Evolutionary conservation across 2,113 vertebrate species (phyloP), one percentile per base, ranked within the genome.

Genomic region (human (Homo sapiens)): DNA sequence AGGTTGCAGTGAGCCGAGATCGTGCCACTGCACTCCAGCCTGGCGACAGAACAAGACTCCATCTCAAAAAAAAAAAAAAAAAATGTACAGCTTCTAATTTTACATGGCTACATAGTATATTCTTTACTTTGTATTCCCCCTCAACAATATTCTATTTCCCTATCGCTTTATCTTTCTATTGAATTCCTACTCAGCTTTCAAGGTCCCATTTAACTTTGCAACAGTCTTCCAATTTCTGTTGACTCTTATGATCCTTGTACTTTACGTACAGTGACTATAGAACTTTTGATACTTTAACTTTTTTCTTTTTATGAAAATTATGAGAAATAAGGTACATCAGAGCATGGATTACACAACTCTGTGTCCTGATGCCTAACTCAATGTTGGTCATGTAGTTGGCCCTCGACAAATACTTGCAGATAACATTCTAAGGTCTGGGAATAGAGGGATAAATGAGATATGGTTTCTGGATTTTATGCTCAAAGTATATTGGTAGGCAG

Each of bases 151-250:
- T 10, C 13, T 20, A 75, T 70, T 75, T 79, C 6, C 4, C 6
- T 27, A 38, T 8, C 5, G 32, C 61, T 89, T 86, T 90, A 22
- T 64, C 59, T 96, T 45, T 94, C 23, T 23, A 52, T 35, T 85
- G 55, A 92, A 73, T 85, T 97, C 25, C 57, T 11, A 90, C 5
- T 89, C 94, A 68, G 30, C n/a, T 97, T 90, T 90, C 52, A 94
- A 94, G 52, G 30, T 52, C 48, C 35, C 23, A 87, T 22, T 86
- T 86, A 84, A 43, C 43, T 85, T 50, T 40, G 10, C 22, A 80
- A 85, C 22, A 30, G 0, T 68, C 7, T 6, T 25, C 22, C 79
- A 17, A 86, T 80, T 97, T 85, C 40, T 68, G 1, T 80, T 81
- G 55, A 59, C 20, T 72, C 79, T 90, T 81, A 68, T 81, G 73